phyloP scores from a whole-genome alignment of 2,113 vertebrate genomes.

The Paralichthys olivaceus region DNA sequence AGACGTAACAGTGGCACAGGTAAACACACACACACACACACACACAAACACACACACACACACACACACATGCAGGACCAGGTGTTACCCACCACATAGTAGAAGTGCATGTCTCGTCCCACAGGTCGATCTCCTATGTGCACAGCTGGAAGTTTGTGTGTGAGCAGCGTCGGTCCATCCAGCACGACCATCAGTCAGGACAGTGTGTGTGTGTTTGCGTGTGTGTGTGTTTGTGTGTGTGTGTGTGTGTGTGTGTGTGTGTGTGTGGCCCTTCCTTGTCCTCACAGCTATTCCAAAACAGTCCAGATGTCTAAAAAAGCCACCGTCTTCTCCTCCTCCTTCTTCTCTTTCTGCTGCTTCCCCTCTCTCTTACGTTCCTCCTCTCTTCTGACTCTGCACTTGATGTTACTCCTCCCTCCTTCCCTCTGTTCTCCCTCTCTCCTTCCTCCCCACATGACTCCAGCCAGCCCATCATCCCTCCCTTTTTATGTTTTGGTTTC shows the following conservation, averaged over 20 bases:
- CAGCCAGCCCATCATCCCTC: slow-evolving; percentile 29
- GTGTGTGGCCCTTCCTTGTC: not conserved
- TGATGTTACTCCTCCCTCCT: slow-evolving; percentile 28
- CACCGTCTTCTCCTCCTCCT: not conserved
- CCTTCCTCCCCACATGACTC: slow-evolving; percentile 44
- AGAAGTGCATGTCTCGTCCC: slow-evolving; percentile 79
- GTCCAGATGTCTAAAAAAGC: not conserved
- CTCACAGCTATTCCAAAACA: slow-evolving; percentile 26
- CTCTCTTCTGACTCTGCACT: slow-evolving; percentile 4
- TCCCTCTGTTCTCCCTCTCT: not conserved
- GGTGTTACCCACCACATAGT: slow-evolving; percentile 76
- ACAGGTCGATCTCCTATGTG: slow-evolving; percentile 42
- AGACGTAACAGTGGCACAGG: no score
- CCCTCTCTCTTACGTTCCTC: not conserved
- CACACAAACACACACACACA: not conserved
- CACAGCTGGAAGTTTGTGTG: slow-evolving; percentile 43
- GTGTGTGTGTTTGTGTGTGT: slow-evolving; percentile 25
- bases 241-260: slow-evolving; percentile 28
- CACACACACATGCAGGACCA: slow-evolving; percentile 1
- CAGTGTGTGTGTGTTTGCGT: slow-evolving; percentile 22
- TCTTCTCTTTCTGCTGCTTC: not conserved
- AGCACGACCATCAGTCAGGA: slow-evolving; percentile 59
- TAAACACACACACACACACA: not conserved
- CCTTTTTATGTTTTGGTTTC: slow-evolving; percentile 33
- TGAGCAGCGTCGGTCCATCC: slow-evolving; percentile 55